These are phyloP conservation scores for Spheniscus mendiculus DNA, from an alignment of 2,113 vertebrate species.

Conservation along the genomic window DNA sequence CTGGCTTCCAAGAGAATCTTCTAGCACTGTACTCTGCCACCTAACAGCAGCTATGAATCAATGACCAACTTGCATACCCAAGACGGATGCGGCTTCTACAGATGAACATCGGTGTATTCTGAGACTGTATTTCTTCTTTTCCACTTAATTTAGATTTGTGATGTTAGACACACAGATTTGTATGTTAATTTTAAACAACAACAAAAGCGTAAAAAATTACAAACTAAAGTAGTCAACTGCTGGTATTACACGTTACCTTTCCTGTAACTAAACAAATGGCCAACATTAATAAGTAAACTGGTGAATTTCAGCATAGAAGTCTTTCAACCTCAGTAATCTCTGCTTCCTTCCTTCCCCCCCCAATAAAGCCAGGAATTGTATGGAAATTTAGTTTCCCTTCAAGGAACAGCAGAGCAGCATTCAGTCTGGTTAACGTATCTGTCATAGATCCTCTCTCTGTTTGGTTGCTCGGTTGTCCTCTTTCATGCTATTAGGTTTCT, in stretches of 20 bases:
- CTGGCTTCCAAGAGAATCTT: background rate
- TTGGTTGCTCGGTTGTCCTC: slow-evolving; percentile 78
- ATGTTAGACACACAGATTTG: background rate
- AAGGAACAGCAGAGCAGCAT: background rate
- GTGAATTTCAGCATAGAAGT: background rate
- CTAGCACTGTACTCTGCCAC: background rate
- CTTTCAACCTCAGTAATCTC: background rate
- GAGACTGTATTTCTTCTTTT: background rate
- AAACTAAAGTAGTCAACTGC: background rate
- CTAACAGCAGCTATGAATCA: background rate
- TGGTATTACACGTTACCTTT: background rate
- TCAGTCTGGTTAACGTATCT: background rate
- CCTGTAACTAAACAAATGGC: slow-evolving; percentile 10
- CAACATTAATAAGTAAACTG: slow-evolving; percentile 2
- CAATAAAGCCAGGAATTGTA: background rate
- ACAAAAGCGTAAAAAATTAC: background rate
- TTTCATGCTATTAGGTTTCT: slow-evolving; percentile 51
- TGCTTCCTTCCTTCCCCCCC: background rate
- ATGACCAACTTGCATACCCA: background rate
- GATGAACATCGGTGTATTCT: background rate
- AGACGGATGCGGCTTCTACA: background rate
- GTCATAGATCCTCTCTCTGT: slow-evolving; percentile 85
- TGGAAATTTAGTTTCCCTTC: background rate
- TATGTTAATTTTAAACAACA: slow-evolving; percentile 22
- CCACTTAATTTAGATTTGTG: background rate